These are phyloP conservation scores for Chaenodraco wilsoni DNA, from an alignment of 2,797 vertebrate genomes.

Conservation along the genomic window DNA sequence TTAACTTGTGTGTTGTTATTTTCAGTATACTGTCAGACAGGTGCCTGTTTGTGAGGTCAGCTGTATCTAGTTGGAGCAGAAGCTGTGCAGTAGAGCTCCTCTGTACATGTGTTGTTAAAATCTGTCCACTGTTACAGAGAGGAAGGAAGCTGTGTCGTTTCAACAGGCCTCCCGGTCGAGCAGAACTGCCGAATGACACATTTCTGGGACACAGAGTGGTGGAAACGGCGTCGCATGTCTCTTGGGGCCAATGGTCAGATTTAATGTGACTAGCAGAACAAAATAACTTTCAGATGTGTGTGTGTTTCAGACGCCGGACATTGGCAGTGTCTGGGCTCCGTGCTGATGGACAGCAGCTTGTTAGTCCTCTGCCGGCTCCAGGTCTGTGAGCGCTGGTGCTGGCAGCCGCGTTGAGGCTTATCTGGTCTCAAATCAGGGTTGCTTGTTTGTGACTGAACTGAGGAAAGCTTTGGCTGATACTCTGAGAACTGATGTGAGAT, in stretches of 20 bases:
- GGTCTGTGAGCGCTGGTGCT: conserved; percentile 52
- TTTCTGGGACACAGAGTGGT: conserved; percentile 47
- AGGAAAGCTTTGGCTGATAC: conserved; percentile 56
- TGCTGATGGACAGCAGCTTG: conserved; percentile 68
- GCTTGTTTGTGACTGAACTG: conserved; percentile 44
- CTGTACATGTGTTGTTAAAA: conserved; percentile 31
- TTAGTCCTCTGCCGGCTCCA: conserved; percentile 48
- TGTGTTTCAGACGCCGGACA: conserved; percentile 27
- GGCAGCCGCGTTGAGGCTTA: conserved; percentile 64
- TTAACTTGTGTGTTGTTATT: conserved; percentile 1
- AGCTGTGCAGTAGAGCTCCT: conserved; percentile 17
- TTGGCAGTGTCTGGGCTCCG: conserved; percentile 46
- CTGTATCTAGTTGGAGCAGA: conserved; percentile 27
- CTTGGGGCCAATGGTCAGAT: conserved; percentile 59
- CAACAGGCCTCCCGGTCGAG: conserved; percentile 42
- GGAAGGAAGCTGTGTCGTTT: conserved; percentile 31
- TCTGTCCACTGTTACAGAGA: conserved; percentile 17
- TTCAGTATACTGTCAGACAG: background rate
- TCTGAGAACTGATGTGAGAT: conserved; percentile 46
- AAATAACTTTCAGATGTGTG: conserved; percentile 50
- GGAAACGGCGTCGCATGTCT: conserved; percentile 55
- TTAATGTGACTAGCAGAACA: conserved; percentile 66
- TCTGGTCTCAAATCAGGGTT: conserved; percentile 64
- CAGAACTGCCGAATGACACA: conserved; percentile 45
- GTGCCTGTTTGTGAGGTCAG: conserved; percentile 16